phyloP scores from a whole-genome alignment of 2,113 vertebrate species.

The Silurus meridionalis region DNA sequence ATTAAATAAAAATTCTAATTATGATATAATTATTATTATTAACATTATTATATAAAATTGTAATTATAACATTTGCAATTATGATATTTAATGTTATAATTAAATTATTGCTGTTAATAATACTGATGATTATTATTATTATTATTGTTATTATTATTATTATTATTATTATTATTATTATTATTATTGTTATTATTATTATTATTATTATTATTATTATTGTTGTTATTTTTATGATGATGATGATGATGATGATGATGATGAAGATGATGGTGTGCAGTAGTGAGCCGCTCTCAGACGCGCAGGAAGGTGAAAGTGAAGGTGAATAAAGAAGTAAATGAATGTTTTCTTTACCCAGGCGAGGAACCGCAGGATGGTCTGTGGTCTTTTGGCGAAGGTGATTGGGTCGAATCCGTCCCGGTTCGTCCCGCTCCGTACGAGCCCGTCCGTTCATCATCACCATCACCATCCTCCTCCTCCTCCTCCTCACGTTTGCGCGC shows the following conservation, averaged over 20 bases:
- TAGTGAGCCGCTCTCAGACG: background rate
- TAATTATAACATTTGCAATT: too few species aligned
- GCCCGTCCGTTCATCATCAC: slow-evolving; percentile 73
- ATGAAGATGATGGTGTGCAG: background rate
- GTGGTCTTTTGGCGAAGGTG: slow-evolving; percentile 77
- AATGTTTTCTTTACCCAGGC: slow-evolving; percentile 74
- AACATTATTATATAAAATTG: too few species aligned
- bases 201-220: slow-evolving; percentile 3
- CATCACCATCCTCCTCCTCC: background rate
- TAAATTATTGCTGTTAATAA: too few species aligned
- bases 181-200: background rate
- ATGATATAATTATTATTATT: background rate
- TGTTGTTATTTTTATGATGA: background rate
- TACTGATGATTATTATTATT: too few species aligned
- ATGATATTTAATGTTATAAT: too few species aligned
- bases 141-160: too few species aligned
- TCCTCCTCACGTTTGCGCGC: slow-evolving; percentile 21
- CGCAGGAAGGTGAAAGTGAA: background rate
- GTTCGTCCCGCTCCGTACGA: slow-evolving; percentile 83
- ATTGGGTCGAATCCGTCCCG: slow-evolving; percentile 75
- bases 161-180: too few species aligned
- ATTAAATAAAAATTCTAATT: background rate
- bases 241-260: background rate
- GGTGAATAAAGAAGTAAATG: background rate
- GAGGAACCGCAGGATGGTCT: slow-evolving; percentile 77